Evolutionary conservation across 2,797 vertebrate genomes (phyloP).

Genomic region (Brachyrhaphis roseni): DNA sequence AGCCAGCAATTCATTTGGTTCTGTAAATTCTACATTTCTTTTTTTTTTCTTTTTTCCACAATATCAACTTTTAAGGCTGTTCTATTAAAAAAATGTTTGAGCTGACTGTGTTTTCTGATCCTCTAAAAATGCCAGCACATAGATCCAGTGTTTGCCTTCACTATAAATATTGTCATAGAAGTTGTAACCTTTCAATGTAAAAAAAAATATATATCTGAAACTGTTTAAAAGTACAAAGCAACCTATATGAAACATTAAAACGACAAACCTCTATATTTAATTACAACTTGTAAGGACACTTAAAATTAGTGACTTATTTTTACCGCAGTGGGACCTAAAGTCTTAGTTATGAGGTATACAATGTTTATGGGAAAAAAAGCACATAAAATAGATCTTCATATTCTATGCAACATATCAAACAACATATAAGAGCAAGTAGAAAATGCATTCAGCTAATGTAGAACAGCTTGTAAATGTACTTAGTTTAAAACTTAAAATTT

Average conservation of each 20-base stretch:
- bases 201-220: background rate
- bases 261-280: slow-evolving; percentile 11
- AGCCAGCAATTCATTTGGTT: background rate
- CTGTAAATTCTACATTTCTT: background rate
- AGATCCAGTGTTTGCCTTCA: background rate
- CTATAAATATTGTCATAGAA: background rate
- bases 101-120: background rate
- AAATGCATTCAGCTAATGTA: background rate
- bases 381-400: slow-evolving; percentile 5
- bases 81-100: background rate
- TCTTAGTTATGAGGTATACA: slow-evolving; percentile 24
- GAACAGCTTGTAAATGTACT: background rate
- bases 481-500: background rate
- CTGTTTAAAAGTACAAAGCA: background rate
- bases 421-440: background rate
- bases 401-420: slow-evolving; percentile 1
- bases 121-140: background rate
- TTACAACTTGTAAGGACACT: slow-evolving; percentile 69
- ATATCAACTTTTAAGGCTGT: background rate
- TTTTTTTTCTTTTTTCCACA: background rate
- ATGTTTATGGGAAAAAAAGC: background rate
- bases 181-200: background rate
- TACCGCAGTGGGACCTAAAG: background rate
- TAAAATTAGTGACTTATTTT: slow-evolving; percentile 33
- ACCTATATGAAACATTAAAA: background rate